Conservation (phyloP, 30 jellyfish, hydroid and myxozoan genomes). For the Cassiopea xamachana region DNA sequence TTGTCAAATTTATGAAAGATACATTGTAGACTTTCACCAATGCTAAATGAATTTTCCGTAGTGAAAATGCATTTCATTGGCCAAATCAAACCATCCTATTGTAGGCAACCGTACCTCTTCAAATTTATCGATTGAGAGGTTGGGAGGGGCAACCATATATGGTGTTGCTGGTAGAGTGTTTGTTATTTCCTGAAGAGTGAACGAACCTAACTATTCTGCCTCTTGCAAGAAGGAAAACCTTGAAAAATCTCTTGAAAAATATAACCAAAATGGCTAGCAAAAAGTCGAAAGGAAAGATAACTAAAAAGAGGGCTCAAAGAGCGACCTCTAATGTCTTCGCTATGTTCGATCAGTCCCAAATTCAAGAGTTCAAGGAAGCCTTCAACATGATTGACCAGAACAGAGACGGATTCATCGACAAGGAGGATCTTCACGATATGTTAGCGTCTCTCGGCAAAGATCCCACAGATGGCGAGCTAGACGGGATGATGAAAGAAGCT, state of each 20-base stretch:
- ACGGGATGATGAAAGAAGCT: slow-evolving; percentile 99
- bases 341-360: slow-evolving; percentile 99
- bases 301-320: slow-evolving; percentile 98
- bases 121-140: slow-evolving; percentile 46
- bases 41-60: background rate
- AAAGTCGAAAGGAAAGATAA: slow-evolving; percentile 87
- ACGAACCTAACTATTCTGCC: background rate
- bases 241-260: background rate
- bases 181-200: slow-evolving; percentile 22
- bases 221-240: background rate
- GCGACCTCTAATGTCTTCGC: slow-evolving; percentile 99
- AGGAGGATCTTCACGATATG: slow-evolving; percentile 99
- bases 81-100: slow-evolving; percentile 7
- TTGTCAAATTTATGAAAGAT: too few relatives aligned
- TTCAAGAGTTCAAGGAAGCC: slow-evolving; percentile 99
- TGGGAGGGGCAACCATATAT: slow-evolving; percentile 87
- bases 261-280: slow-evolving; percentile 76
- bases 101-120: background rate
- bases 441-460: slow-evolving; percentile 98
- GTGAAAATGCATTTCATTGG: slow-evolving; percentile 31
- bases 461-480: slow-evolving; percentile 93
- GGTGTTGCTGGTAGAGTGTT: slow-evolving; percentile 36
- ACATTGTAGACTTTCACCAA: background rate
- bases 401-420: slow-evolving; percentile 99
- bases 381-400: slow-evolving; percentile 99